Evolutionary conservation across 2,797 vertebrate species (phyloP), one percentile per base, ranked within the genome.

Genomic region (Carcharodon carcharias): DNA sequence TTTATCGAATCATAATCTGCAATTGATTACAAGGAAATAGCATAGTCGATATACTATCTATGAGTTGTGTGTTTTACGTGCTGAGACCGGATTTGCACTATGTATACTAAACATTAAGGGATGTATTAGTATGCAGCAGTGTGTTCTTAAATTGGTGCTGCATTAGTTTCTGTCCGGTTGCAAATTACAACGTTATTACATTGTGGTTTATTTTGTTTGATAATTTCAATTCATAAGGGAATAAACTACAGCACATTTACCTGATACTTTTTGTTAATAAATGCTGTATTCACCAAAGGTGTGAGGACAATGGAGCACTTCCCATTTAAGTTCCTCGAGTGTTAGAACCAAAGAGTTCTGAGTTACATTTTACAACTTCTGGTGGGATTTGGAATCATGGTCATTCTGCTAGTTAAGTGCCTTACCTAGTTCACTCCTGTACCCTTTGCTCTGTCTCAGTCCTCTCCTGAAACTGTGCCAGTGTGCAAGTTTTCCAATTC

Each of bases 1-100:
- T 94, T 94, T 67, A 94, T 65, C n/a, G 63, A 67, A 67, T 94
- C n/a, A 40, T 45, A 71, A 95, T 95, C 93, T 50, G 40, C 45
- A 95, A 50, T 50, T 35, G 93, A 95, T 69, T 71, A 50, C 40
- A 12, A 69, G 93, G 93, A 69, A 69, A 31, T 28, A 69, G 26
- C 23, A 12, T 45, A 50, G 40, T 69, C 65, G 26, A 50, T 95
- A 67, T 50, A 28, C 65, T 67, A 45, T 94, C 61, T 45, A 26
- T 45, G 35, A 94, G n/a, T 11, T 67, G n/a, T 94, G 58, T 28
- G 61, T 45, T 65, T 28, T 45, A 35, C 9, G n/a, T 94, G 65
- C 16, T 16, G 11, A 14, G 65, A 8, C 0, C 11, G 23, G 40
- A 40, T 95, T 45, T 91, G 54, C 31, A 0, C 26, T 61, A 26